Percentiles rank a stretch among this genome's conserved stretches.
Conservation (phyloP, 2,797 vertebrate genomes). For the Phoebastria nigripes region DNA sequence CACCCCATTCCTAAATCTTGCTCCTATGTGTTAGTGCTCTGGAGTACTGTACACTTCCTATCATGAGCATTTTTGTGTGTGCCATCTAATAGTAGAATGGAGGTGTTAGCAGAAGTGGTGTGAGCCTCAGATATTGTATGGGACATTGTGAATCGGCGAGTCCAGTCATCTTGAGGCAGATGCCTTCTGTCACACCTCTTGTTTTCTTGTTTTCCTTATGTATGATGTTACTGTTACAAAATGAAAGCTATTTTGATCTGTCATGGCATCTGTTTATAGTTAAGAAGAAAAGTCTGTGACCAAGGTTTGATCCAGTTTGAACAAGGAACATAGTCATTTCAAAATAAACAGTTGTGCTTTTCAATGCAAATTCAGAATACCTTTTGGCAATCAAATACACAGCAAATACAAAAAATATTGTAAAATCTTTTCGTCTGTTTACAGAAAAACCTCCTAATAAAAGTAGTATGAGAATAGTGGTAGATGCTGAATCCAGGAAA, state of each 20-base stretch:
- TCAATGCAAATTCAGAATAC: background rate
- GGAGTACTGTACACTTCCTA: background rate
- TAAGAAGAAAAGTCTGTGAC: background rate
- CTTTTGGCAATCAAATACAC: background rate
- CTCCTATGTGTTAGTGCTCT: background rate
- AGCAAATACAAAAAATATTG: background rate
- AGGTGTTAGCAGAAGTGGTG: background rate
- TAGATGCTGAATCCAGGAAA: constrained; percentile 93
- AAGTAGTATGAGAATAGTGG: constrained; percentile 92
- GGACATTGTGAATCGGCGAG: background rate
- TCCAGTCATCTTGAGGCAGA: background rate
- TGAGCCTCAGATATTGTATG: background rate
- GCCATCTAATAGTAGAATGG: background rate
- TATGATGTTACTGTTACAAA: background rate
- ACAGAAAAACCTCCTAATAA: constrained; percentile 91
- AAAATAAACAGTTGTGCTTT: background rate
- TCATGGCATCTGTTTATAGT: background rate
- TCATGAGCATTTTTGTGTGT: background rate
- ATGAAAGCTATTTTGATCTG: background rate
- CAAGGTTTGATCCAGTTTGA: background rate
- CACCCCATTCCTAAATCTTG: background rate
- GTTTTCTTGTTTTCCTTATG: background rate
- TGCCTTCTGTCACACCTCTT: background rate
- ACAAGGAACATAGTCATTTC: background rate
- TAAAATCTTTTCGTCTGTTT: constrained; percentile 49